Evolutionary conservation across 2,113 vertebrate genomes (phyloP).

Genomic region (Holacanthus passer): DNA sequence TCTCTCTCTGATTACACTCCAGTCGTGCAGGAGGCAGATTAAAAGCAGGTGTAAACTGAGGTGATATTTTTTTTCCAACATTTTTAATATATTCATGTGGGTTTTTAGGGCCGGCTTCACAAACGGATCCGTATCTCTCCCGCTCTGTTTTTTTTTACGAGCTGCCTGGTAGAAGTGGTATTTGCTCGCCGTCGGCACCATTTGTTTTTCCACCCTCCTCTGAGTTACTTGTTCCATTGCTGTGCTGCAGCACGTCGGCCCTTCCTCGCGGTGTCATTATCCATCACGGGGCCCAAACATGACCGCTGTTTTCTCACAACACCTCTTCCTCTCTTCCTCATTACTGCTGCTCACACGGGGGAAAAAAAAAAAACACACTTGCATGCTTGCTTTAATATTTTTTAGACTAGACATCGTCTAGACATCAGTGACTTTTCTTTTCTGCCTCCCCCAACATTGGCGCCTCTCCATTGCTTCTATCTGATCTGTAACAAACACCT

Average conservation of each 20-base stretch:
- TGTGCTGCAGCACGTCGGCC: not conserved
- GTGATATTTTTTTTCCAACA: not conserved
- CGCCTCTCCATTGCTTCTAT: not conserved
- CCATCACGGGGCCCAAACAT: not conserved
- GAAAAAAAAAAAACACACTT: not conserved
- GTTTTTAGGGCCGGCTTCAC: not conserved
- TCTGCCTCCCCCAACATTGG: not conserved
- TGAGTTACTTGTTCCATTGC: not conserved
- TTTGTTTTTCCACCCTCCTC: conserved; percentile 46
- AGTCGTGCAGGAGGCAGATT: not conserved
- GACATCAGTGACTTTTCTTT: not conserved
- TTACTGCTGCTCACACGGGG: not conserved
- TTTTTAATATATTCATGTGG: not conserved
- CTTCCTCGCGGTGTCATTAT: not conserved
- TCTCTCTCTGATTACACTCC: not conserved
- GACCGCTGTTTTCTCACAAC: not conserved
- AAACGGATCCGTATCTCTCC: not conserved
- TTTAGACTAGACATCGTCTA: too few species aligned
- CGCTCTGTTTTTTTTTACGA: conserved; percentile 6
- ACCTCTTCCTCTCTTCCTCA: not conserved
- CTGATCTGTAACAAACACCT: not conserved
- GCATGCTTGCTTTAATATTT: not conserved
- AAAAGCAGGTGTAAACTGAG: not conserved
- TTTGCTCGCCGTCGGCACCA: not conserved
- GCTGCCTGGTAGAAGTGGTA: not conserved